A percentile compares a stretch with the other conserved stretches of the same genome.
Evolutionary conservation across 1,140 invertebrate species (phyloP).

Genomic region (Maniola jurtina): DNA sequence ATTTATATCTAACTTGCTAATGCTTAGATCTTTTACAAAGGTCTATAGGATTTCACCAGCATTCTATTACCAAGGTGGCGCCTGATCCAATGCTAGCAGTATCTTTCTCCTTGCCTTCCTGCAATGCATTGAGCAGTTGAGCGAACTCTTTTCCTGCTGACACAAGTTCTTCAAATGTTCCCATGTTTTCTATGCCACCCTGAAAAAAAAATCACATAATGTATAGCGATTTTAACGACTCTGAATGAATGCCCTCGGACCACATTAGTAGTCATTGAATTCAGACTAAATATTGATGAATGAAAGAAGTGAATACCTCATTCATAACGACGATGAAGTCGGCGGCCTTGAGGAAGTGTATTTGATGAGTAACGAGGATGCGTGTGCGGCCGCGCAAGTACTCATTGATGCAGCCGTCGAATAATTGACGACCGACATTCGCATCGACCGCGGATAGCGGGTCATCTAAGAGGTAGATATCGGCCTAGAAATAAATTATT

Average conservation of each 20-base stretch:
- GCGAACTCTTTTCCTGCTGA: slow-evolving; percentile 80
- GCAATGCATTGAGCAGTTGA: slow-evolving; percentile 76
- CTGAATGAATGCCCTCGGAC: too few relatives aligned
- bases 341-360: slow-evolving; percentile 87
- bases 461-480: slow-evolving; percentile 92
- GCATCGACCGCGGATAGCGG: slow-evolving; percentile 90
- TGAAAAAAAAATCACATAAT: slow-evolving; percentile 25
- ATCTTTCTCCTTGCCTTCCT: slow-evolving; percentile 63
- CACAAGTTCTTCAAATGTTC: slow-evolving; percentile 77
- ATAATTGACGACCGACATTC: slow-evolving; percentile 85
- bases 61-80: slow-evolving; percentile 38
- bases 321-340: slow-evolving; percentile 89
- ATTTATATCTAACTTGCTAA: too few relatives aligned
- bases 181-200: slow-evolving; percentile 81
- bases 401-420: slow-evolving; percentile 84
- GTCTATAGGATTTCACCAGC: not conserved
- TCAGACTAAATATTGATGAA: too few relatives aligned
- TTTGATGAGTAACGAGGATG: slow-evolving; percentile 90
- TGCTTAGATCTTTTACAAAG: too few relatives aligned
- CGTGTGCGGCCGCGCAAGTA: slow-evolving; percentile 82
- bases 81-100: slow-evolving; percentile 48
- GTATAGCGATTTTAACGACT: too few relatives aligned
- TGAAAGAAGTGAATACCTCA: slow-evolving; percentile 73
- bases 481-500: slow-evolving; percentile 76
- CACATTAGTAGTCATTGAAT: too few relatives aligned